Evolutionary conservation across 2,888 invertebrate species (phyloP).

Genomic region (Troilus luridus): DNA sequence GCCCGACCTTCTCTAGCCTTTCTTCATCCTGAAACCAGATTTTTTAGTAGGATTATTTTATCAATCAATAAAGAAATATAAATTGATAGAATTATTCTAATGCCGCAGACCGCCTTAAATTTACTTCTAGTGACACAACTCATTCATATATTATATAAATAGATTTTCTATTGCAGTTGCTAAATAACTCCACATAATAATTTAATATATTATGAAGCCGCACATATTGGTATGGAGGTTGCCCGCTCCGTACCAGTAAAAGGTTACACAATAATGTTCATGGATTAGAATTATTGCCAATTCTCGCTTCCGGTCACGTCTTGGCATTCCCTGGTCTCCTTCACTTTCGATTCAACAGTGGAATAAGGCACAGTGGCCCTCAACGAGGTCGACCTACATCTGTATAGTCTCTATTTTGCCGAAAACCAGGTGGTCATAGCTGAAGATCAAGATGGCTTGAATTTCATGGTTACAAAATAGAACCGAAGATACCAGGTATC

Average conservation of each 20-base stretch:
- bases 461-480: too few species aligned
- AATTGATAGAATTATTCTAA: neutral
- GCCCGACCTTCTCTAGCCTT: too few species aligned
- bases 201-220: neutral
- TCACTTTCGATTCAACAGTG: conserved; percentile 16
- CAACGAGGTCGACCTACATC: neutral
- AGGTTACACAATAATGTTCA: conserved; percentile 24
- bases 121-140: neutral
- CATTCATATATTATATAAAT: neutral
- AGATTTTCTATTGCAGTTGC: neutral
- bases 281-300: conserved; percentile 40
- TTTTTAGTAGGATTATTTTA: too few species aligned
- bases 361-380: conserved; percentile 1
- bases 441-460: too few species aligned
- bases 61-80: too few species aligned
- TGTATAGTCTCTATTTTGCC: neutral
- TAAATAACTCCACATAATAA: neutral
- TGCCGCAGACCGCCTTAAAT: neutral
- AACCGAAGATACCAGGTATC: too few species aligned
- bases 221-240: conserved; percentile 7
- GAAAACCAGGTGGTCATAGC: too few species aligned
- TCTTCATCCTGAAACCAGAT: too few species aligned
- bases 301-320: conserved; percentile 21
- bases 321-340: conserved; percentile 14
- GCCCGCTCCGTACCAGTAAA: neutral